These are phyloP conservation scores for Diarsia mendica DNA, from an alignment of 2,888 invertebrate genomes.

Conservation along the genomic window DNA sequence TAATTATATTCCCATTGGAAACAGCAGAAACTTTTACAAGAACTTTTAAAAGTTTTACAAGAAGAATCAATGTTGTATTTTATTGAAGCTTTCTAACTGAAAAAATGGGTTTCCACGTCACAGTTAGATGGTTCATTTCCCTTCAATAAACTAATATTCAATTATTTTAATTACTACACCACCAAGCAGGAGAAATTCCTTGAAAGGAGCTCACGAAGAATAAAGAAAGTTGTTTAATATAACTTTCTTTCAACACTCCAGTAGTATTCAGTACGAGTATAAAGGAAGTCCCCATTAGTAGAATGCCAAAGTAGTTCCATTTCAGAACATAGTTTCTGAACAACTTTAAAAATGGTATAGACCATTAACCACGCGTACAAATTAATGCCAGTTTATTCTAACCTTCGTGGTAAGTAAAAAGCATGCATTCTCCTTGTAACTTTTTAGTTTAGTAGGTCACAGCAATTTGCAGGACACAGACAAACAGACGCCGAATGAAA, in stretches of 20 bases:
- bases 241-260: neutral
- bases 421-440: constrained; percentile 46
- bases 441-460: constrained; percentile 60
- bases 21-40: neutral
- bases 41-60: no score
- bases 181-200: neutral
- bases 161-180: neutral
- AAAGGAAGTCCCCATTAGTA: neutral
- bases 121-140: no score
- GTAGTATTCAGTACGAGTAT: neutral
- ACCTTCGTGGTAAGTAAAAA: constrained; percentile 34
- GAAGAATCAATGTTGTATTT: no score
- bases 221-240: neutral
- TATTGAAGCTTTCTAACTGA: no score
- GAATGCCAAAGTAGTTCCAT: neutral
- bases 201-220: neutral
- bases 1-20: neutral
- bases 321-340: constrained; percentile 19
- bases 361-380: constrained; percentile 2
- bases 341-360: constrained; percentile 21
- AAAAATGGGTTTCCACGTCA: no score
- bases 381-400: constrained; percentile 15
- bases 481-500: constrained; percentile 49
- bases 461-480: constrained; percentile 52
- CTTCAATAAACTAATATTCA: no score